phyloP scores from a whole-genome alignment of 2,113 vertebrate species.

The Ifrita kowaldi region DNA sequence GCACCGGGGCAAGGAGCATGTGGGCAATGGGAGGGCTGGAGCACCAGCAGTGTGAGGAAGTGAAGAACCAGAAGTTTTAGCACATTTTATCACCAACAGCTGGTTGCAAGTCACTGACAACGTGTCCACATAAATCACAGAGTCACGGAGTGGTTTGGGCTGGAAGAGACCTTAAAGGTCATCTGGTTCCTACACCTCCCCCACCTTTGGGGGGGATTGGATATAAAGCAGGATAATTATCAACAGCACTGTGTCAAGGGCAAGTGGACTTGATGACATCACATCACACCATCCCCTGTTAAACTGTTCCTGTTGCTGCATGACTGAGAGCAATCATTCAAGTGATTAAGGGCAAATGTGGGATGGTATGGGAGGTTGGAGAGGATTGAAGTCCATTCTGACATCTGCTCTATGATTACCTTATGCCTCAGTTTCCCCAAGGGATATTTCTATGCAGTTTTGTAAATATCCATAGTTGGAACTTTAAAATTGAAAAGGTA shows the following conservation, averaged over 20 bases:
- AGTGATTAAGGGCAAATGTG: background rate
- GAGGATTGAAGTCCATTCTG: background rate
- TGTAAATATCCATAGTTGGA: background rate
- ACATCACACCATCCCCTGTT: background rate
- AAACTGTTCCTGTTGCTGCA: background rate
- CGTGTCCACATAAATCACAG: fast-evolving
- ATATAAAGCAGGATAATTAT: background rate
- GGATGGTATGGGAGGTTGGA: background rate
- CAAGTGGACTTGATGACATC: background rate
- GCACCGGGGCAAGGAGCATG: fast-evolving
- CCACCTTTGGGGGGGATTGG: background rate
- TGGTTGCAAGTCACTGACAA: background rate
- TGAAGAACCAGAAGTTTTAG: background rate
- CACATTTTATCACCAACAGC: background rate
- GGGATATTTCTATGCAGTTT: background rate
- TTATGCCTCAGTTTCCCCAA: background rate
- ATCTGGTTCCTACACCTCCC: background rate
- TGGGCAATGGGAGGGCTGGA: background rate
- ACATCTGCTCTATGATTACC: background rate
- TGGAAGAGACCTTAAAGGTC: background rate
- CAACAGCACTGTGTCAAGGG: background rate
- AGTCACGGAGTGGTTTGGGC: background rate
- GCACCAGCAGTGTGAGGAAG: background rate
- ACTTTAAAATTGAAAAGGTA: background rate
- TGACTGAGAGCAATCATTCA: background rate